Percentiles rank a stretch among this genome's conserved stretches.
These are phyloP conservation scores for Trissolcus japonicus DNA, from an alignment of 2,888 invertebrate species.

Conservation along the genomic window DNA sequence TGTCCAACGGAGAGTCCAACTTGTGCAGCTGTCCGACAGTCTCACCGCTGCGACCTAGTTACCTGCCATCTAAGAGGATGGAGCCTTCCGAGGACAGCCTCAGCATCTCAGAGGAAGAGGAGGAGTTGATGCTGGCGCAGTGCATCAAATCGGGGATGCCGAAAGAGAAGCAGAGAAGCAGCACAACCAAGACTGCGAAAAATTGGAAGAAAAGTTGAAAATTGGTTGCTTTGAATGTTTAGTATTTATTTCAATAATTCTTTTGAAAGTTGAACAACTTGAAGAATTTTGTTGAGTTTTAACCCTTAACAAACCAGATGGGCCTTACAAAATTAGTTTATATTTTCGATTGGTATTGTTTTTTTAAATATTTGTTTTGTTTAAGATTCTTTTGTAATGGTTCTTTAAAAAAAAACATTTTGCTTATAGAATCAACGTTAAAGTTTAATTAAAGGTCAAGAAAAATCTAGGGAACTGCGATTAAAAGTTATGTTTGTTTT, in stretches of 20 bases:
- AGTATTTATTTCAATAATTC: slow-evolving; percentile 3
- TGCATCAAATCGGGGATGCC: slow-evolving; percentile 81
- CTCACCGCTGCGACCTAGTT: slow-evolving; percentile 49
- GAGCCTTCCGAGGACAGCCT: slow-evolving; percentile 80
- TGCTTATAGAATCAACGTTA: no score
- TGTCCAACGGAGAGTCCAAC: slow-evolving; percentile 41
- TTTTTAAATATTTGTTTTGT: no score
- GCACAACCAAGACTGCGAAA: neutral
- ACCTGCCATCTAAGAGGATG: slow-evolving; percentile 21
- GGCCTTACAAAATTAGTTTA: no score
- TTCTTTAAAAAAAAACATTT: no score
- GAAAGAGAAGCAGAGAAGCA: slow-evolving; percentile 76
- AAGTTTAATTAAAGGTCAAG: no score
- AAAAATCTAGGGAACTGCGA: no score
- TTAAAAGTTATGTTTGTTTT: no score
- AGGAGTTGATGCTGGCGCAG: slow-evolving; percentile 81
- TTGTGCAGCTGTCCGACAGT: slow-evolving; percentile 51
- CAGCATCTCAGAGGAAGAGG: slow-evolving; percentile 78
- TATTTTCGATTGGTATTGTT: no score
- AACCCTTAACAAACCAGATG: no score
- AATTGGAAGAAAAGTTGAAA: slow-evolving; percentile 45
- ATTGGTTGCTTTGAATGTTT: slow-evolving; percentile 24
- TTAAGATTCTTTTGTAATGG: no score
- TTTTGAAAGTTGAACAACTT: no score
- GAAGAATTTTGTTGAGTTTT: no score